Conservation (phyloP, 2,888 invertebrate genomes). For the Arctia plantaginis region DNA sequence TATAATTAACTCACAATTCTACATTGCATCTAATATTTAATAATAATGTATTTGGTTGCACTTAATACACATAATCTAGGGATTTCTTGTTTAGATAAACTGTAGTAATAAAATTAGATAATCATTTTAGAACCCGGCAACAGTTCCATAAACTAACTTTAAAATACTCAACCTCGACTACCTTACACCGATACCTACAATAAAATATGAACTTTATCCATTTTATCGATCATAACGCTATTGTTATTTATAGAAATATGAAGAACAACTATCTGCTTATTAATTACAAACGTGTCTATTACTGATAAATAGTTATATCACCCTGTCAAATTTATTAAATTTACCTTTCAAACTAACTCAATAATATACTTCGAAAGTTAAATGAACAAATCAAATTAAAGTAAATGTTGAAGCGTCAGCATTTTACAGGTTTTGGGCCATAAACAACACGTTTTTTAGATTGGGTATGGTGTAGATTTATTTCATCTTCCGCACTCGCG, state of each 20-base stretch:
- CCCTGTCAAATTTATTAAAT: conserved; percentile 1
- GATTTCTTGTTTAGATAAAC: background rate
- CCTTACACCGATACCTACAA: background rate
- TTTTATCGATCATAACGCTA: background rate
- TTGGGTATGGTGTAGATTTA: conserved; percentile 45
- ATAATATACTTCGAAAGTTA: conserved; percentile 7
- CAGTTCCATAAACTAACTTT: background rate
- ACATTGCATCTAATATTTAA: background rate
- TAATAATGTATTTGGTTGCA: background rate
- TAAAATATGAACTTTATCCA: background rate
- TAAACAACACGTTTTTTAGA: conserved; percentile 47
- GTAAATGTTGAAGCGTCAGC: conserved; percentile 32
- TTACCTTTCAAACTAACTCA: too few relatives aligned
- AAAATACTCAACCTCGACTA: background rate
- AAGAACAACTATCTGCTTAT: background rate
- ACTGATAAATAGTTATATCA: conserved; percentile 23
- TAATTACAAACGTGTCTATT: conserved; percentile 34
- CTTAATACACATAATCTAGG: background rate
- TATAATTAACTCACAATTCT: background rate
- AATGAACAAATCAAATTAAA: conserved; percentile 47
- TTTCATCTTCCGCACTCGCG: conserved; percentile 24
- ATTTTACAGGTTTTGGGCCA: conserved; percentile 36
- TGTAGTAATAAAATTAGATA: background rate
- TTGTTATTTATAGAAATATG: background rate
- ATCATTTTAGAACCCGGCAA: background rate